Base-by-base conservation (phyloP, 2,797 vertebrate genomes). In the Chaunax sp. region DNA sequence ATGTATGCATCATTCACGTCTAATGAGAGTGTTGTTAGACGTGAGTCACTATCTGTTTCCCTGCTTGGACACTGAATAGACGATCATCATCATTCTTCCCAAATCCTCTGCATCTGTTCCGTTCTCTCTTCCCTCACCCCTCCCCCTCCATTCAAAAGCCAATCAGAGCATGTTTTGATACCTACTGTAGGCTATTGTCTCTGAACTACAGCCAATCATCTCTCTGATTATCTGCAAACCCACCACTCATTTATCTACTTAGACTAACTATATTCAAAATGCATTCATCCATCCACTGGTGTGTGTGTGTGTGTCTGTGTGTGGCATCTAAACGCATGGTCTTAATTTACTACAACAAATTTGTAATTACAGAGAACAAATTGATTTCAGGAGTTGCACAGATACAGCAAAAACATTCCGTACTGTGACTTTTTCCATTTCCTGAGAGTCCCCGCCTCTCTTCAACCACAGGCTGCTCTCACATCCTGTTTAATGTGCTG, bases 21-120 rank as follows among this genome's bases (percentile, higher is more conserved):
- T 57, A 43, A 64, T 67, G 20, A 73, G 30, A 65, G n/a, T n/a
- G n/a, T n/a, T n/a, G n/a, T n/a, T n/a, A n/a, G n/a, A n/a, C n/a
- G n/a, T n/a, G 26, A 50, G 19, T 20, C 6, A 3, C 37, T 35
- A 22, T 56, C 33, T 2, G 23, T 37, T 41, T 52, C 53, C 45
- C 11, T 5, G 35, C 56, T 20, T 70, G 56, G 62, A 68, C 57
- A 71, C 3, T 78, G 66, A 81, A 82, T 64, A 75, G 75, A 41
- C 50, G 72, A 76, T 85, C 57, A n/a, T 18, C 47, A n/a, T 57
- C 57, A 61, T 52, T 28, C 51, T 28, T 69, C 61, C 58, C 15
- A 41, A 41, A 51, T 69, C 52, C 55, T 67, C 67, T 37, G n/a
- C 70, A 77, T 76, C 57, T 70, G 71, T 18, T 81, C 57, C 38